Conservation (phyloP, 2,888 invertebrate species). For the Heliconius ethilla region DNA sequence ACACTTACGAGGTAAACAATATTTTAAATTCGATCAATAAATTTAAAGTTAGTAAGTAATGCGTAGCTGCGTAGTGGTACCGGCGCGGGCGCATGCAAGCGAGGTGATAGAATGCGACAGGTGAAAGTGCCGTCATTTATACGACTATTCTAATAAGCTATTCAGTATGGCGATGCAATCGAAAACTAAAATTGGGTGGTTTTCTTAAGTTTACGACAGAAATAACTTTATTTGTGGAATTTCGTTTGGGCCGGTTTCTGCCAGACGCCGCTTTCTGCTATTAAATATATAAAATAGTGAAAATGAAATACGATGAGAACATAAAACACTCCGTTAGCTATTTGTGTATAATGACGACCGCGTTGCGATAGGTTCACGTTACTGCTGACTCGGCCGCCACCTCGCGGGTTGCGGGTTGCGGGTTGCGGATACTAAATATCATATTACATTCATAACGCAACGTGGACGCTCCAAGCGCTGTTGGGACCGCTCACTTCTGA, state of each 20-base stretch:
- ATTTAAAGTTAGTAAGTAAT: neutral
- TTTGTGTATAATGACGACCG: neutral
- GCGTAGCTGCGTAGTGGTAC: neutral
- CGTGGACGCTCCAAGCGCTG: too few species aligned
- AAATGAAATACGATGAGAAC: conserved; percentile 2
- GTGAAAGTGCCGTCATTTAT: conserved; percentile 13
- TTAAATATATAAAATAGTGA: neutral
- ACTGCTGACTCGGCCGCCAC: conserved; percentile 15
- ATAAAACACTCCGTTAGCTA: neutral
- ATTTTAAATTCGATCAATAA: conserved; percentile 11
- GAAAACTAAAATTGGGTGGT: conserved; percentile 9
- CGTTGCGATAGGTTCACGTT: conserved; percentile 29
- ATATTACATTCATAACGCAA: neutral
- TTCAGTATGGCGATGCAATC: conserved; percentile 10
- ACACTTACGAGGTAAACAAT: neutral
- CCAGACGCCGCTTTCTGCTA: neutral
- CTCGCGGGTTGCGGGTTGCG: too few species aligned
- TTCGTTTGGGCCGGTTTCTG: neutral
- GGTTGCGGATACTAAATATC: neutral
- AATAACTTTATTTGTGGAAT: conserved; percentile 1
- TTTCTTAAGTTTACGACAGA: conserved; percentile 18
- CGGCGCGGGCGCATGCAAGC: neutral
- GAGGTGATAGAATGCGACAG: neutral
- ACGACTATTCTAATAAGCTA: conserved; percentile 3
- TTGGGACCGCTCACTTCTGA: too few species aligned